Evolutionary conservation across 2,888 invertebrate genomes (phyloP).

Genomic region (Nymphalis polychloros): DNA sequence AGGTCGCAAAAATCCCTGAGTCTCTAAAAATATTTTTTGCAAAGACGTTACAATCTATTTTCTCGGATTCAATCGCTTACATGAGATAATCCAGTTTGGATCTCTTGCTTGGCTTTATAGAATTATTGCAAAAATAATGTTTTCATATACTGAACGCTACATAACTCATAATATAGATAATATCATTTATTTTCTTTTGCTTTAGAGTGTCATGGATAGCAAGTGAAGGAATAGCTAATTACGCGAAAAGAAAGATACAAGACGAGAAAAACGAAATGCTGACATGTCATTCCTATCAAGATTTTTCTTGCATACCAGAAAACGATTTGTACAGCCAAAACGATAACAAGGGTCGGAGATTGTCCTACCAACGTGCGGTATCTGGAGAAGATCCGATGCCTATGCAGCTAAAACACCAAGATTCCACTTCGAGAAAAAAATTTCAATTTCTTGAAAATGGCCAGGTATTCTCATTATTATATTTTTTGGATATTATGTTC

Average conservation of each 20-base stretch:
- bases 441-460: constrained; percentile 54
- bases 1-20: constrained; percentile 19
- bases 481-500: neutral
- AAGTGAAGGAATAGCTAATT: constrained; percentile 69
- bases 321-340: constrained; percentile 46
- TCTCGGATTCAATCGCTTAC: constrained; percentile 10
- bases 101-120: neutral
- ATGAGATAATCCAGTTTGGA: constrained; percentile 8
- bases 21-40: constrained; percentile 14
- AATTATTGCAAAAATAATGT: neutral
- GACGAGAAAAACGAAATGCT: constrained; percentile 63
- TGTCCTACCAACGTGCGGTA: constrained; percentile 74
- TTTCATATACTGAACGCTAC: neutral
- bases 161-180: neutral
- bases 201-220: constrained; percentile 74
- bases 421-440: constrained; percentile 50
- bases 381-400: constrained; percentile 69
- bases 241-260: constrained; percentile 64
- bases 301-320: constrained; percentile 62
- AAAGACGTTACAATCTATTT: constrained; percentile 9
- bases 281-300: constrained; percentile 59
- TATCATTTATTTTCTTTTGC: neutral
- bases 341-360: constrained; percentile 63
- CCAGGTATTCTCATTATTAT: constrained; percentile 52
- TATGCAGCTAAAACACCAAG: constrained; percentile 47